Base-by-base conservation (phyloP, 2,888 invertebrate species). In the Cephus spinipes region DNA sequence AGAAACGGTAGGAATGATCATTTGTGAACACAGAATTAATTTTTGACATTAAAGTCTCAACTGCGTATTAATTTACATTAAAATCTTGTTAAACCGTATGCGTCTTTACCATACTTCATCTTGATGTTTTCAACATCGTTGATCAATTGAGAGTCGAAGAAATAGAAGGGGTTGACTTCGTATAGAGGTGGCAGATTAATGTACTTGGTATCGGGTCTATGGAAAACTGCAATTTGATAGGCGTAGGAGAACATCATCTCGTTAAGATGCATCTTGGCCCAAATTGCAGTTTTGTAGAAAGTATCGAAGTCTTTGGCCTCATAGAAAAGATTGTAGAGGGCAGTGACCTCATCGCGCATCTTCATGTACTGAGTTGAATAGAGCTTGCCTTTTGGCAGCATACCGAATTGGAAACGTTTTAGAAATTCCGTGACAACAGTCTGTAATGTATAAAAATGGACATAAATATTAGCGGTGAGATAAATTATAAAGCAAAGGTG, bases 91-190 rank as follows among this genome's bases (percentile, higher is more conserved):
- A 36, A 12, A 36, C 12, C 12, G 83, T 74, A 87, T 83, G 12
- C 83, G 84, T 76, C 79, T 74, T 80, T 82, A 89, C 91, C 88
- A 68, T 81, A 92, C 87, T 93, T 92, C 91, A 91, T 91, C 80
- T 90, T 94, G 74, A 94, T 92, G 89, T 94, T 92, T 85, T 94
- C 93, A 12, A 95, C 95, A 75, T 94, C 93, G 74, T 94, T 93
- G 89, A 96, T 94, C 81, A 95, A 93, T 87, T 95, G 94, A 80
- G 93, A 93, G 87, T 94, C 94, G 91, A 95, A 94, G 93, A 95
- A 96, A 90, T 93, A 93, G 84, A 95, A 94, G 3, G 96, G 96
- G 89, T 94, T 94, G 83, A 95, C 92, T 91, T 96, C 96, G 87
- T 95, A 95, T 83, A 95, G 93, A 75, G 95, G 94, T n/a, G 96